Evolutionary conservation across 92 coral and sea anemone species (phyloP), one percentile per base, ranked within the genome.

Genomic region (Zoanthus sociatus): DNA sequence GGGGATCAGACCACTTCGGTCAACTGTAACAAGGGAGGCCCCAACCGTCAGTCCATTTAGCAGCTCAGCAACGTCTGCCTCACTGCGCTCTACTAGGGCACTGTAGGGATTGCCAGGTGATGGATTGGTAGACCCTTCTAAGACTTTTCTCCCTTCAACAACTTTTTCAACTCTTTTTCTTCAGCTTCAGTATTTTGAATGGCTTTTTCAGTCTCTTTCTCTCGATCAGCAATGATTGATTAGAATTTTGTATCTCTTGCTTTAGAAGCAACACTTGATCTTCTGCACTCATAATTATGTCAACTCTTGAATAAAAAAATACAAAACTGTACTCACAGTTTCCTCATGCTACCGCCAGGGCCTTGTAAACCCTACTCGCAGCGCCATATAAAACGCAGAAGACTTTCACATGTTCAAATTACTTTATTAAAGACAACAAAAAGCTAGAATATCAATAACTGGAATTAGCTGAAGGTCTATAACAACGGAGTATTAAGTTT

Each of bases 51-150:
- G 69, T 78, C 92, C 90, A 33, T 68, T 64, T 20, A 90, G 92
- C 67, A 88, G 82, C 20, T 84, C 87, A 18, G 91, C 92, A 78
- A 91, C 68, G 58, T 79, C 77, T 51, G 91, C 82, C 78, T 88
- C 83, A 47, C 78, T 68, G 75, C 90, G 53, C 82, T 92, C 92
- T 47, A 92, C 91, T 67, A 92, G 89, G 82, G 86, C 94, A 83
- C 73, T 85, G 82, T 86, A 89, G 53, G 92, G 87, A 73, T 8
- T 18, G 18, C n/a, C 64, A 54, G 45, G 7, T 68, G 87, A 77
- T 71, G 90, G 89, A 55, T 71, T 78, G 20, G 72, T 79, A 20
- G 92, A 84, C 47, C 90, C 92, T 78, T 92, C 90, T 55, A 92
- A 82, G 37, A 89, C 60, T 87, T 32, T 37, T 78, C 44, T 63